Evolutionary conservation across 64 coral and sea anemone species (phyloP), one percentile per base, ranked within the genome.

Genomic region (Stylophora pistillata): DNA sequence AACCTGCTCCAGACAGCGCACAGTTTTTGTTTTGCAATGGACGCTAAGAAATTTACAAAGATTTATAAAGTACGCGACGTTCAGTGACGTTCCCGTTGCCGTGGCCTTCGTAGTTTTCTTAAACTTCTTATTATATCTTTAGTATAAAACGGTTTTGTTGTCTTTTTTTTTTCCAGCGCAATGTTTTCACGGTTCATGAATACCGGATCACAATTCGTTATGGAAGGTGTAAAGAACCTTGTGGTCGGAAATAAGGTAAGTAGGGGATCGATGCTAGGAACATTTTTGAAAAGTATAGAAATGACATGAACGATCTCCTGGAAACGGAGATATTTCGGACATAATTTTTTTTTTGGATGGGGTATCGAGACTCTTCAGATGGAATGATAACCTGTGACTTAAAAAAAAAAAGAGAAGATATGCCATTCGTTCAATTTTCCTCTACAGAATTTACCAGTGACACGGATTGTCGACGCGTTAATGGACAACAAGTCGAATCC

Each of bases 151-250:
- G 37, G 68, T 2, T 32, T 33, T 69, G n/a, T 71, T 71, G 27
- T 20, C 33, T 17, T 56, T 77, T 71, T 58, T 10, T 71, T 89
- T 87, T 74, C 13, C 16, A 94, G 90, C 33, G 97, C 93, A 20
- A 99, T 99, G 97, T 99, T 99, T 78, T 99, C 97, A 55, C 87
- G 88, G 37, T 90, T 99, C 66, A 99, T 99, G 86, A 95, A 91
- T 56, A 89, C 97, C 5, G 91, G 93, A 78, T 99, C 97, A 55
- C 93, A 99, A 78, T 93, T 99, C 88, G 96, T 98, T 21, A 98
- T 98, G 96, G 96, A 98, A n/a, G 96, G 96, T 16, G 96, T 98
- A 10, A 98, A 98, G 62, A 98, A 98, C 87, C 93, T 98, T 15
- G 96, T 98, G 16, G 93, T 95, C 13, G 96, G 96, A 85, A 98